phyloP scores from a whole-genome alignment of 2,797 vertebrate species.

The Melopsittacus undulatus region DNA sequence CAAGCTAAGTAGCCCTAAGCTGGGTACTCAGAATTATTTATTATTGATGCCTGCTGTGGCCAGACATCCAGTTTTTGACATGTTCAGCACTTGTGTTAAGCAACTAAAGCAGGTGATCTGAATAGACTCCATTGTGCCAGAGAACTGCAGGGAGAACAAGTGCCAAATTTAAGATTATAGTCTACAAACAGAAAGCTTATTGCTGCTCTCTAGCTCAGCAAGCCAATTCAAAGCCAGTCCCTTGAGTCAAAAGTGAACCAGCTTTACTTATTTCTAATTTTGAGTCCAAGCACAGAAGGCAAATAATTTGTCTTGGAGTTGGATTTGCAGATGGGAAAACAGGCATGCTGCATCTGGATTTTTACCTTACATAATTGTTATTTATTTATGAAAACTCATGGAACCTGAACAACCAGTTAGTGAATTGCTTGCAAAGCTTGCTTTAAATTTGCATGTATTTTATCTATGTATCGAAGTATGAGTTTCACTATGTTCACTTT shows the following conservation, averaged over 20 bases:
- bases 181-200: slow-evolving; percentile 46
- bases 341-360: background rate
- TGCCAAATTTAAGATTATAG: slow-evolving; percentile 61
- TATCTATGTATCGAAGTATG: background rate
- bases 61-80: slow-evolving; percentile 18
- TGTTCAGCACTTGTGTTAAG: background rate
- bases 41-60: slow-evolving; percentile 24
- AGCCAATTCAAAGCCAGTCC: slow-evolving; percentile 10
- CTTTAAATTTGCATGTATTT: background rate
- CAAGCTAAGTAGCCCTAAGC: background rate
- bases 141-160: slow-evolving; percentile 6
- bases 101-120: background rate
- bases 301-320: slow-evolving; percentile 45
- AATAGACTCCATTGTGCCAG: slow-evolving; percentile 38
- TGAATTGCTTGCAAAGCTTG: background rate
- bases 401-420: background rate
- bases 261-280: slow-evolving; percentile 23
- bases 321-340: slow-evolving; percentile 20
- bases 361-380: background rate
- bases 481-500: background rate
- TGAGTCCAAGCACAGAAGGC: slow-evolving; percentile 2
- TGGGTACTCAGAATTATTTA: background rate
- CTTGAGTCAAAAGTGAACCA: slow-evolving; percentile 31
- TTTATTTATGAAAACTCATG: slow-evolving; percentile 29
- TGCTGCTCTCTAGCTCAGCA: slow-evolving; percentile 20